Percentiles rank a stretch among this genome's conserved stretches.
These are phyloP conservation scores for Typhlichthys subterraneus DNA, from an alignment of 2,797 vertebrate species.

Conservation along the genomic window DNA sequence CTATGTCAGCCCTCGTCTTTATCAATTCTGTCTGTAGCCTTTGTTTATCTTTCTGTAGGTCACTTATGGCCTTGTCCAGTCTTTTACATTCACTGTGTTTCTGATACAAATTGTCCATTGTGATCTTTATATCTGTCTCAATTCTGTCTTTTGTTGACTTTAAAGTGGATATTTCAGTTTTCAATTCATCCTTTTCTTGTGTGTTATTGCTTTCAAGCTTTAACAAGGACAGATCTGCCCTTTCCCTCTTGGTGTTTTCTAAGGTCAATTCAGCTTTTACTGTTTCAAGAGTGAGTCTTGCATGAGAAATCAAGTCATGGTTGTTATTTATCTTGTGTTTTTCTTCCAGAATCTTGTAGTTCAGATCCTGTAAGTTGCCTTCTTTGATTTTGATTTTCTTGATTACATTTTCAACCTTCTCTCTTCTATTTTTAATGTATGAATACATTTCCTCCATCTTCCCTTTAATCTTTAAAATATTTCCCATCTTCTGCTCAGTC, in stretches of 20 bases:
- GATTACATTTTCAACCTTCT: conserved; percentile 20
- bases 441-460: conserved; percentile 22
- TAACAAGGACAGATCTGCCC: background rate
- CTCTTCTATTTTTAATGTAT: conserved; percentile 22
- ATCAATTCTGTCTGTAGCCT: background rate
- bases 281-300: conserved; percentile 18
- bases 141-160: conserved; percentile 27
- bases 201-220: background rate
- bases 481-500: conserved; percentile 36
- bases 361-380: conserved; percentile 24
- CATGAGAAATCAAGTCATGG: conserved; percentile 5
- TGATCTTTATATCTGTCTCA: background rate
- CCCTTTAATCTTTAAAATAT: conserved; percentile 35
- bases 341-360: conserved; percentile 2
- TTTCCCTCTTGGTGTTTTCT: conserved; percentile 7
- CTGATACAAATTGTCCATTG: conserved; percentile 2
- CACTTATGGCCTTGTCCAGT: conserved; percentile 3
- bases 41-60: conserved; percentile 22
- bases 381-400: conserved; percentile 26
- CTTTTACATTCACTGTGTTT: conserved; percentile 23
- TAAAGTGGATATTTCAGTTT: conserved; percentile 10
- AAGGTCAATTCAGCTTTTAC: conserved; percentile 12
- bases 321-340: conserved; percentile 29
- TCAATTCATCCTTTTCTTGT: conserved; percentile 16
- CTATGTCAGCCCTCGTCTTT: conserved; percentile 19